Percentiles rank a stretch among this genome's conserved stretches.
phyloP scores from a whole-genome alignment of 2,113 vertebrate species.

The Willisornis vidua region DNA sequence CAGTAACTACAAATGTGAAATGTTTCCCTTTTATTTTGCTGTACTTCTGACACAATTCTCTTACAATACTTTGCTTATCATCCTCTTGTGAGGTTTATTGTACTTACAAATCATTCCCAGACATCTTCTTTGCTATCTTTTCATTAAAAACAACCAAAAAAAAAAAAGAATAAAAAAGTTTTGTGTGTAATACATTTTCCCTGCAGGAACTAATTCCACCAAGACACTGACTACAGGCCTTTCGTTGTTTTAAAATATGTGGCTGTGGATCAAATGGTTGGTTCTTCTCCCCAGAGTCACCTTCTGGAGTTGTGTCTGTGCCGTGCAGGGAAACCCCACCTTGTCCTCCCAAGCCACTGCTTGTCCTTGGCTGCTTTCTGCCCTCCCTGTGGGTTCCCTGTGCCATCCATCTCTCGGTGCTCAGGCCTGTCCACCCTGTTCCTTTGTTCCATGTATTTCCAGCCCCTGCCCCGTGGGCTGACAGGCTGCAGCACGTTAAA shows the following conservation, averaged over 20 bases:
- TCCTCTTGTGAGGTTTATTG: constrained; percentile 51
- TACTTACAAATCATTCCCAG: constrained; percentile 66
- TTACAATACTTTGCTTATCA: constrained; percentile 51
- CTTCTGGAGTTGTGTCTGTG: neutral
- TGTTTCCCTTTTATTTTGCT: constrained; percentile 20
- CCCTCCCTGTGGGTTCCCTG: neutral
- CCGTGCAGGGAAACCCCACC: neutral
- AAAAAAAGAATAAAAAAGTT: neutral
- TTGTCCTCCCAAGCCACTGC: neutral
- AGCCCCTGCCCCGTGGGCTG: neutral
- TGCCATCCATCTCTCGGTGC: neutral
- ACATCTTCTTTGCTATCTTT: constrained; percentile 56
- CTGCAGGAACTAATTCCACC: constrained; percentile 52
- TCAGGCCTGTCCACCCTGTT: neutral
- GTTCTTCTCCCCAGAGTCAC: neutral
- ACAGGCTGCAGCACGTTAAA: constrained; percentile 53
- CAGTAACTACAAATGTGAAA: neutral
- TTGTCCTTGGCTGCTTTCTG: neutral
- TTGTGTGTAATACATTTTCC: constrained; percentile 31
- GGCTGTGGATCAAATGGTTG: neutral
- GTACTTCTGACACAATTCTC: constrained; percentile 40
- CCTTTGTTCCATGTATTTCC: constrained; percentile 45
- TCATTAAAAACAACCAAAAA: constrained; percentile 29
- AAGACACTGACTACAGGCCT: constrained; percentile 51
- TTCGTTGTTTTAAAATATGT: constrained; percentile 49